These are phyloP conservation scores for Fragum sueziense DNA, from an alignment of 2,888 invertebrate species.

Conservation along the genomic window DNA sequence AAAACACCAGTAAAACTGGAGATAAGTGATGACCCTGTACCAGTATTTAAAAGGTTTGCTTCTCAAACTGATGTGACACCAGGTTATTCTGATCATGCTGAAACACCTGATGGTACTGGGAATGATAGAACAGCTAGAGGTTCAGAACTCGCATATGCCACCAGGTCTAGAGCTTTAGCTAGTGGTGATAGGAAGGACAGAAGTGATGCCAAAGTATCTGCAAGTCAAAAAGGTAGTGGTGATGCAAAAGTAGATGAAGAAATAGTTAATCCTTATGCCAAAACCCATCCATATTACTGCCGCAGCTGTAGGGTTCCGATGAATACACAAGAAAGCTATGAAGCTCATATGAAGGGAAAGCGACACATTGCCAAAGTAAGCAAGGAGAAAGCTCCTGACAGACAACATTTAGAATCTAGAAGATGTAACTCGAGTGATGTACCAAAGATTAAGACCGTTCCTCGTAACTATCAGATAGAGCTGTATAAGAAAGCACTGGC, in stretches of 20 bases:
- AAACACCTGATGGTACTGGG: neutral
- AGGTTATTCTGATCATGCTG: neutral
- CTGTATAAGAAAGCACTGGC: conserved; percentile 71
- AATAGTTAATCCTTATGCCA: conserved; percentile 41
- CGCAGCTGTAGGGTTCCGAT: conserved; percentile 64
- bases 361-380: conserved; percentile 66
- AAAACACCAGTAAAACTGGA: conserved; percentile 10
- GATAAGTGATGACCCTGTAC: conserved; percentile 20
- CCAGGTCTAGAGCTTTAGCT: conserved; percentile 39
- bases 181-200: conserved; percentile 5
- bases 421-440: conserved; percentile 23
- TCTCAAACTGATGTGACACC: neutral
- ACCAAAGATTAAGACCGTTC: conserved; percentile 55
- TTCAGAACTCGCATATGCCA: conserved; percentile 55
- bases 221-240: neutral
- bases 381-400: conserved; percentile 58
- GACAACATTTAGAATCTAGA: conserved; percentile 39
- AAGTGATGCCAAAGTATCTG: neutral
- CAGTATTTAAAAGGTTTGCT: conserved; percentile 24
- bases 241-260: neutral
- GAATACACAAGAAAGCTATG: conserved; percentile 66
- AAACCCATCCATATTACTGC: conserved; percentile 60
- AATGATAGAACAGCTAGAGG: conserved; percentile 25
- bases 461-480: conserved; percentile 75
- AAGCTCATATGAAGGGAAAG: conserved; percentile 65